Percentiles rank a stretch among this genome's conserved stretches.
phyloP scores from a whole-genome alignment of 37 sponge, comb jelly and placozoan species.

The Amphimedon queenslandica region DNA sequence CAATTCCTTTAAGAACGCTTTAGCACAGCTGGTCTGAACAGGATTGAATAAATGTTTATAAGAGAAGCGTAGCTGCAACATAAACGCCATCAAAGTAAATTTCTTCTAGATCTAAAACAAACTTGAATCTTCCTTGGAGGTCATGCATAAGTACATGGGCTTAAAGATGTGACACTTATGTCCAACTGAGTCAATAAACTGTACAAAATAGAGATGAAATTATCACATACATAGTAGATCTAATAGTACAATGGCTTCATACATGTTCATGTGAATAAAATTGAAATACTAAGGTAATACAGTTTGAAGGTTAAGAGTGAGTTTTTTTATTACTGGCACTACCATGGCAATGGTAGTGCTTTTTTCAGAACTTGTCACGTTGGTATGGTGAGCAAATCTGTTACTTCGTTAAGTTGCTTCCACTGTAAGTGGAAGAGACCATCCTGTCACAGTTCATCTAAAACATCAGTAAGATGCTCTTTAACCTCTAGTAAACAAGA shows the following conservation, averaged over 20 bases:
- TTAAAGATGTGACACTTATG: not conserved
- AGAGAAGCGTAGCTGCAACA: slow-evolving; percentile 5
- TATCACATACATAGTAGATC: no score
- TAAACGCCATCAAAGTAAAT: slow-evolving; percentile 11
- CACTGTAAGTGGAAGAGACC: slow-evolving; percentile 2
- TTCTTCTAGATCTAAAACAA: not conserved
- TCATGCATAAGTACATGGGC: not conserved
- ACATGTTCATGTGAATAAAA: no score
- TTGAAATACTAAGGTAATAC: not conserved
- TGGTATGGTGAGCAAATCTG: slow-evolving; percentile 17
- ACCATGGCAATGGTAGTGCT: slow-evolving; percentile 19
- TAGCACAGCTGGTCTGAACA: not conserved
- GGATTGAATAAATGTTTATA: not conserved
- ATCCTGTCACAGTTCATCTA: slow-evolving; percentile 27
- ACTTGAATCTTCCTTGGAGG: slow-evolving; percentile 8
- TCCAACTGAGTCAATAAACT: not conserved
- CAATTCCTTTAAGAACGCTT: not conserved
- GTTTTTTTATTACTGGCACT: slow-evolving; percentile 12
- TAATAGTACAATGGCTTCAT: no score
- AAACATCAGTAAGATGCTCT: not conserved
- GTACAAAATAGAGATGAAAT: no score
- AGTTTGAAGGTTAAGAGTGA: slow-evolving; percentile 2
- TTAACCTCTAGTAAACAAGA: not conserved
- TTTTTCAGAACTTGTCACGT: slow-evolving; percentile 19
- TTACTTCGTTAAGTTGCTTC: slow-evolving; percentile 6